These are phyloP conservation scores for Galagoides demidoff DNA, from an alignment of 2,797 vertebrate genomes.

Conservation along the genomic window DNA sequence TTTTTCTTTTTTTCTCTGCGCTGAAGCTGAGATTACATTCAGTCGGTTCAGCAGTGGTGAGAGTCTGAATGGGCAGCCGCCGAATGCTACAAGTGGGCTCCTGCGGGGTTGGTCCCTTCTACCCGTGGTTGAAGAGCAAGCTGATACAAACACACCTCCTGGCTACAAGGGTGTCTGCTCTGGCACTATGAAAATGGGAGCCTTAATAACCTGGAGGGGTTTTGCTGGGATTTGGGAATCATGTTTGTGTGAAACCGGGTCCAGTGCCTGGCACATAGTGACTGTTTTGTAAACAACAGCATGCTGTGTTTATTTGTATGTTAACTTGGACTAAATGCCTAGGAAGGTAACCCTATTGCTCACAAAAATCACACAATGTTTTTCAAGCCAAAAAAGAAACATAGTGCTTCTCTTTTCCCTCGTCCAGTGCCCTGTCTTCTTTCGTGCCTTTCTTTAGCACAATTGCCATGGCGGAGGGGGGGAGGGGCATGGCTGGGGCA, in stretches of 20 bases:
- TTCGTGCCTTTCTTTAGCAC: neutral
- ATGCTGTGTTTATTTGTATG: neutral
- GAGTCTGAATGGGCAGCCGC: accelerated
- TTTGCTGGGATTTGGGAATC: neutral
- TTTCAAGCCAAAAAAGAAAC: neutral
- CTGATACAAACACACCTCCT: neutral
- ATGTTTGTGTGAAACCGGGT: accelerated
- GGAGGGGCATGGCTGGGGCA: accelerated
- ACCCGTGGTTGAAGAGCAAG: accelerated
- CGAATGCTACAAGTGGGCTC: accelerated
- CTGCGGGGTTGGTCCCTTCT: accelerated
- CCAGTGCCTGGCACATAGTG: neutral
- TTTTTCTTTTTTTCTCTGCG: neutral
- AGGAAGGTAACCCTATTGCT: neutral
- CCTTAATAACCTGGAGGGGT: too few species aligned
- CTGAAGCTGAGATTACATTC: neutral
- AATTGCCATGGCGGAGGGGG: too few species aligned
- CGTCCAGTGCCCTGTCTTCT: accelerated
- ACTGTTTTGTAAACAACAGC: too few species aligned
- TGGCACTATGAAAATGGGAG: too few species aligned
- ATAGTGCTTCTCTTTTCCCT: neutral
- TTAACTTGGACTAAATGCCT: neutral
- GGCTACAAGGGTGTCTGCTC: neutral
- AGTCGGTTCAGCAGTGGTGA: neutral
- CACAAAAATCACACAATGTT: neutral